phyloP scores from a whole-genome alignment of 2,888 invertebrate species.

The Tinea pellionella region DNA sequence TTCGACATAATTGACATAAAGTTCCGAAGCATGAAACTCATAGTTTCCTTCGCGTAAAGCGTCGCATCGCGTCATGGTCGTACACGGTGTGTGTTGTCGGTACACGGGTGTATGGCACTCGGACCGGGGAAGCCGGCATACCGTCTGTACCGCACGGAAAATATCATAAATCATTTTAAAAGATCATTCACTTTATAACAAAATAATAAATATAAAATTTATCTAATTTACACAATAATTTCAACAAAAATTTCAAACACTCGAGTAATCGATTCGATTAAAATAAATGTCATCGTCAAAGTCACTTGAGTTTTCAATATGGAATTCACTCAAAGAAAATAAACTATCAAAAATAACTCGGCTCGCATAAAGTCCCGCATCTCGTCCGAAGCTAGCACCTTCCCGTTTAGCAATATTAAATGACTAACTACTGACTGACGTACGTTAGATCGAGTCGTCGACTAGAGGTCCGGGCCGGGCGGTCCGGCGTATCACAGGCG shows the following conservation, averaged over 20 bases:
- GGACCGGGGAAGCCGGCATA: background rate
- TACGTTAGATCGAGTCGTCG: slow-evolving; percentile 29
- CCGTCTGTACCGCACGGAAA: slow-evolving; percentile 41
- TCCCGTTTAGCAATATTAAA: slow-evolving; percentile 65
- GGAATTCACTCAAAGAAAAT: slow-evolving; percentile 65
- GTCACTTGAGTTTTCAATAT: slow-evolving; percentile 59
- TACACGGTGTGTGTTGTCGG: background rate
- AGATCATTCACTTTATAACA: slow-evolving; percentile 55
- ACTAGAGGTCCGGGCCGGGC: slow-evolving; percentile 44
- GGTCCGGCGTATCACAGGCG: slow-evolving; percentile 51
- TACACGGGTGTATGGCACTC: background rate
- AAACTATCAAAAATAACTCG: slow-evolving; percentile 70
- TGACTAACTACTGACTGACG: slow-evolving; percentile 63
- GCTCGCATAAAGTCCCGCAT: slow-evolving; percentile 65
- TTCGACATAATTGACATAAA: slow-evolving; percentile 3
- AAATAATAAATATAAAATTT: slow-evolving; percentile 66
- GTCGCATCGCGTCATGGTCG: background rate
- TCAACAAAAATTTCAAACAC: slow-evolving; percentile 68
- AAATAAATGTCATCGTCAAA: slow-evolving; percentile 51
- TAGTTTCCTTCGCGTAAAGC: background rate
- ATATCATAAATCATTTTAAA: slow-evolving; percentile 68
- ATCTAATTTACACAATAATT: slow-evolving; percentile 67
- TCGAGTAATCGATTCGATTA: slow-evolving; percentile 33
- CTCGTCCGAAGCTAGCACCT: slow-evolving; percentile 70
- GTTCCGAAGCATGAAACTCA: background rate